Evolutionary conservation across 2,113 vertebrate species (phyloP), one percentile per base, ranked within the genome.

Genomic region (Marmota flaviventris): DNA sequence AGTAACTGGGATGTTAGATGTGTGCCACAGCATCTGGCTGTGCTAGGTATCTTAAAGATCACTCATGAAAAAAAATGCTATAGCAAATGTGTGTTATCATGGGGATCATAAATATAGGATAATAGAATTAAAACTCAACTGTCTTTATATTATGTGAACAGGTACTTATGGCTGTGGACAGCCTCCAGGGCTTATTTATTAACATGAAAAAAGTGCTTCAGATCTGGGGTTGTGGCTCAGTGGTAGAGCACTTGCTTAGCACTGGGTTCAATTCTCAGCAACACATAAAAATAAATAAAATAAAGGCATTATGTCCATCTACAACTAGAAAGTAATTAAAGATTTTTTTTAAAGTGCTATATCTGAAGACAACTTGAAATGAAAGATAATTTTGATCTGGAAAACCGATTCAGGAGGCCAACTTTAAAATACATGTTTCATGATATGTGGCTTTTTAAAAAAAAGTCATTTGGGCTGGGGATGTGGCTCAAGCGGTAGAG

Each of bases 161-260:
- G 12, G 12, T 79, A 93, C 29, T 73, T 78, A 9, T 81, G 58
- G 24, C 17, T 93, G 5, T 29, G 11, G 22, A 76, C 39, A 22
- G 45, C 86, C 93, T 72, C 56, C 65, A 93, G 10, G 2, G 34
- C 45, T 96, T 93, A 93, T 25, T 85, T 56, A 96, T 32, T 83
- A 17, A 70, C 6, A 69, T 22, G 4, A 85, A 89, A 82, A 85
- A 86, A 89, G 56, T 25, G 2, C 6, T 61, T 1, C 6, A 92
- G 51, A 14, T 14, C 51, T 53, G 51, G 51, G 51, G 51, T 53
- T 53, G 51, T 53, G 51, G 14, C 51, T 53, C 16, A 53, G 51
- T 53, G 51, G 14, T 53, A 53, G 51, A 53, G 51, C 13, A 16
- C 14, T 53, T 53, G 51, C 51, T 3, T 53, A 53, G 51, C 14